Base-by-base conservation (phyloP, 2,888 invertebrate species). In the Halocaridina rubra region DNA sequence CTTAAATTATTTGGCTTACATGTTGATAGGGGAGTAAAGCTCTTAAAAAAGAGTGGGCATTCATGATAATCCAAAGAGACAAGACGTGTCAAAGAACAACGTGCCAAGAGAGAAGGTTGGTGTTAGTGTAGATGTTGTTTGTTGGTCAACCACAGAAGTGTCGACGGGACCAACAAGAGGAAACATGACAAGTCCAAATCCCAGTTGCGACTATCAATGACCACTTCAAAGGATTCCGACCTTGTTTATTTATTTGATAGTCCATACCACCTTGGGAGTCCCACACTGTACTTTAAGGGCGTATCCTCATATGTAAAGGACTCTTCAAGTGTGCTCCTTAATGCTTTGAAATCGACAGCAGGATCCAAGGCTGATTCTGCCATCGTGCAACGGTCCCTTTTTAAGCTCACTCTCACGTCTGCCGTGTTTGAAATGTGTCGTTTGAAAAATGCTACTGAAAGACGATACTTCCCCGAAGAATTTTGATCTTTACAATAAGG, bases 181-280 rank as follows among this genome's bases (percentile, higher is more conserved):
- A 53, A 75, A 75, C 81, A 81, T 81, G 81, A 81, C 81, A 81
- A 27, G 39, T 30, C 22, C 19, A 29, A 33, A 64, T 29, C 67
- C 59, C 74, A 76, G 30, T 75, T 53, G 32, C 32, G 81, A 75
- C 81, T 81, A 75, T 75, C 81, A 81, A 81, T 81, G 81, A 33
- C 76, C n/a, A 46, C 19, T 64, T 81, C 81, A 81, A 81, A 81
- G 67, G 67, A 7, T 24, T 64, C 81, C 81, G 81, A 81, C 81
- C 75, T 0, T 75, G 81, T 81, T 67, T 81, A 81, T 74, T 53
- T 81, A 76, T 81, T 75, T 81, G 81, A 81, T 81, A 81, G 81
- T 81, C 75, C 46, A 30, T 53, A 61, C 67, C 75, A 75, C 75
- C 81, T 75, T 53, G 67, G 76, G 75, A 57, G 22, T 30, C 57